Percentiles rank a stretch among this genome's conserved stretches.
Conservation (phyloP, 2,113 vertebrate species). For the Piprites chloris region DNA sequence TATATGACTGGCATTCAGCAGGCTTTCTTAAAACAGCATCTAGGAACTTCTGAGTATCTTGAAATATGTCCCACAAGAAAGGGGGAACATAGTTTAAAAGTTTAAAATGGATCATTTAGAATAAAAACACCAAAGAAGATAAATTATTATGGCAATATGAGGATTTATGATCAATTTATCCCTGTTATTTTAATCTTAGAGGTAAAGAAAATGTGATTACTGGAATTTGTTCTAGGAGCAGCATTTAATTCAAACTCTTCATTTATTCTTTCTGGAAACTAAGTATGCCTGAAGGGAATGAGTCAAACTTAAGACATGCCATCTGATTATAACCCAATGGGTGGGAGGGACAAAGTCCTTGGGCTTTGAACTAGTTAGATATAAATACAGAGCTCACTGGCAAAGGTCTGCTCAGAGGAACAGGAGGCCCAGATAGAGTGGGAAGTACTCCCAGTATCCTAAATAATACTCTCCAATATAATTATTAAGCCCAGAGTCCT, state of each 20-base stretch:
- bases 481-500: constrained; percentile 1
- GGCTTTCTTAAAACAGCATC: neutral
- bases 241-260: neutral
- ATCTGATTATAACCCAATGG: constrained; percentile 1
- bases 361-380: neutral
- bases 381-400: constrained; percentile 11
- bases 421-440: neutral
- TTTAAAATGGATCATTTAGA: neutral
- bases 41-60: neutral
- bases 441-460: neutral
- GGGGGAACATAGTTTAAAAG: neutral
- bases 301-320: constrained; percentile 19
- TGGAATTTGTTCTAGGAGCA: neutral
- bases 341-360: constrained; percentile 38
- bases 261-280: neutral
- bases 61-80: neutral
- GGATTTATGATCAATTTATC: neutral
- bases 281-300: neutral
- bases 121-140: neutral
- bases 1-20: neutral
- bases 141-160: neutral
- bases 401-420: neutral
- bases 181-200: neutral
- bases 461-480: neutral
- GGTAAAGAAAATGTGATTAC: neutral